Evolutionary conservation across 2,797 vertebrate species (phyloP), one percentile per base, ranked within the genome.

Genomic region (Sebastes itinus): DNA sequence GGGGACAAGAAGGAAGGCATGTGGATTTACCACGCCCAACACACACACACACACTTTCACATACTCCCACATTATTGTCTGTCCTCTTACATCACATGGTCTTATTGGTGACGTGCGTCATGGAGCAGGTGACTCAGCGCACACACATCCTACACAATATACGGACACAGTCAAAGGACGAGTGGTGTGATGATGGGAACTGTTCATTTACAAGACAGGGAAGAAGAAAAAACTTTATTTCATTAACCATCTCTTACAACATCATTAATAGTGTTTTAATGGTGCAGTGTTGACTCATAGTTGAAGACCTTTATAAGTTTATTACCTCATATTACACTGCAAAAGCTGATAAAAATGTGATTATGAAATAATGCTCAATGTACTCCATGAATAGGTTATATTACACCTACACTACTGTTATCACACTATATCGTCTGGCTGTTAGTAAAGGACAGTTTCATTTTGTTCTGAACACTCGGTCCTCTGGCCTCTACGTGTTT

Each of bases 101-200:
- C 66, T 72, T 61, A 70, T 61, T 80, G 63, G 16, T 70, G 83
- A 79, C 23, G 1, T 75, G 80, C 35, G 42, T 84, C 83, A 87
- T 23, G 65, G 83, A 88, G 65, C 79, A 79, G 87, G 75, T 91
- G 88, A 90, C 83, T 77, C 68, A 82, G 28, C 66, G n/a, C 56
- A 62, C 1, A 25, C 22, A 23, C 38, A 28, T 60, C 69, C 35
- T 20, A 66, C 60, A 70, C 55, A 63, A 30, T 52, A 27, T 55
- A 62, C 6, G n/a, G 30, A 85, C 38, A 6, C 2, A 46, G 52
- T 28, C 16, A 33, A 4, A 38, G 10, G 46, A 74, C 27, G 13
- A 64, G 7, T 8, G 22, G 0, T 56, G 60, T 68, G 65, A 56
- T 22, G 8, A 30, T 46, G 46, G 16, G 12, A 12, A 32, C 4